Base-by-base conservation (phyloP, 92 coral and sea anemone genomes). In the Actinostola sp. region DNA sequence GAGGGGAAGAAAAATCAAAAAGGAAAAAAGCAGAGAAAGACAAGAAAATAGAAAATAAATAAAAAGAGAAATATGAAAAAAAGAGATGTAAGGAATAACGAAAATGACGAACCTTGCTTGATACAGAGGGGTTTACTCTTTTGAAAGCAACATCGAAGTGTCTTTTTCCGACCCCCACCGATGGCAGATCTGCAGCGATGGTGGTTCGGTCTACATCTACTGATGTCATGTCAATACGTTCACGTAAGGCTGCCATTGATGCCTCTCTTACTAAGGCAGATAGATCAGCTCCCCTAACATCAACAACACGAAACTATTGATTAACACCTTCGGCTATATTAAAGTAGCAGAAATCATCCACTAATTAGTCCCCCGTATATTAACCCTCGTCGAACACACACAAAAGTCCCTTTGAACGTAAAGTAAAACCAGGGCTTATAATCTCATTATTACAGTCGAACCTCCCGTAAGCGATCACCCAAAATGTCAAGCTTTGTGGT, bases 241-340 rank as follows among this genome's bases (percentile, higher is more conserved):
- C 98, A 35, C 93, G 91, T 53, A 94, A 78, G 17, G 97, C 87
- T 20, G 91, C 89, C 84, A 94, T 92, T n/a, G 92, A 86, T 15
- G 98, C 98, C 75, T 94, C 98, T 17, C 98, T 82, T 34, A 94
- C 98, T 67, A 94, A 62, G 0, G 98, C 98, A 9, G 98, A 89
- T 21, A 94, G 75, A 68, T 94, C 98, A 12, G 98, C 98, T 12
- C 98, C 98, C 46, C 98, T 94, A 38, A 19, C 49, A 34, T 14
- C 25, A 55, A 56, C 17, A 77, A 24, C n/a, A 54, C 9, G 17
- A 52, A 14, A 1, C 31, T 26, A 1, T 7, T 63, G 67, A 48
- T 48, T 7, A 39, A 39, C 45, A 39, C 45, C 45, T 39, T n/a
- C n/a, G n/a, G n/a, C n/a, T n/a, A n/a, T n/a, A n/a, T n/a, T n/a